Evolutionary conservation across 2,113 vertebrate species (phyloP).

Genomic region (Lepidothrix coronata): DNA sequence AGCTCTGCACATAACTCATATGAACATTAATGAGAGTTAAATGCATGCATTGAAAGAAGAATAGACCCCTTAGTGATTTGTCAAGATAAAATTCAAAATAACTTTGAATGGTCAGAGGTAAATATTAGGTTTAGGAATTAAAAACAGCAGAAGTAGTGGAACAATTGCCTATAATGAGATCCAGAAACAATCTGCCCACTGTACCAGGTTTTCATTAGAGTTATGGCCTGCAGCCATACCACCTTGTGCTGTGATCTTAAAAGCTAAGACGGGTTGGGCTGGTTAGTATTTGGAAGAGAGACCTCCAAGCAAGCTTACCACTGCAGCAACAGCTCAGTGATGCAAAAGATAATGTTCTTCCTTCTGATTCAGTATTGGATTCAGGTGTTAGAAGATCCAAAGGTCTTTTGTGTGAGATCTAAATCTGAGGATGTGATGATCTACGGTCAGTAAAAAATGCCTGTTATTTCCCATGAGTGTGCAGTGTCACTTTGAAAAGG

Average conservation of each 20-base stretch:
- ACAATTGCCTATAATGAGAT: constrained; percentile 62
- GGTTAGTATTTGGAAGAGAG: constrained; percentile 45
- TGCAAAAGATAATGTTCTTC: constrained; percentile 28
- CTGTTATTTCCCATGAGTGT: not conserved
- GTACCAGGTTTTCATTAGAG: constrained; percentile 64
- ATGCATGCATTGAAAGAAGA: constrained; percentile 48
- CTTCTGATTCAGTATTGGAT: constrained; percentile 16
- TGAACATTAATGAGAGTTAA: constrained; percentile 48
- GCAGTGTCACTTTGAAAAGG: not conserved
- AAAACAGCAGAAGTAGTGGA: constrained; percentile 46
- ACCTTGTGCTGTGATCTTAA: constrained; percentile 61
- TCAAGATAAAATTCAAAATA: constrained; percentile 69
- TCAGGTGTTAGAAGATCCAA: constrained; percentile 16
- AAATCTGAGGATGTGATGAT: not conserved
- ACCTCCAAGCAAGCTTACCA: constrained; percentile 48
- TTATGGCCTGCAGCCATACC: constrained; percentile 66
- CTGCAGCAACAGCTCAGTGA: constrained; percentile 21
- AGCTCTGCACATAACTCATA: constrained; percentile 12
- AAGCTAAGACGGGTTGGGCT: constrained; percentile 11
- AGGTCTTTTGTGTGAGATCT: not conserved
- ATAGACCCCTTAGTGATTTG: constrained; percentile 43
- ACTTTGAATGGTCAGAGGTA: constrained; percentile 51
- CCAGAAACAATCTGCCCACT: constrained; percentile 66
- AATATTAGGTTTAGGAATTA: constrained; percentile 62
- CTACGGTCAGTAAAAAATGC: not conserved